Evolutionary conservation across 1,140 invertebrate species (phyloP), one percentile per base, ranked within the genome.

Genomic region (Neuroterus valhalla): DNA sequence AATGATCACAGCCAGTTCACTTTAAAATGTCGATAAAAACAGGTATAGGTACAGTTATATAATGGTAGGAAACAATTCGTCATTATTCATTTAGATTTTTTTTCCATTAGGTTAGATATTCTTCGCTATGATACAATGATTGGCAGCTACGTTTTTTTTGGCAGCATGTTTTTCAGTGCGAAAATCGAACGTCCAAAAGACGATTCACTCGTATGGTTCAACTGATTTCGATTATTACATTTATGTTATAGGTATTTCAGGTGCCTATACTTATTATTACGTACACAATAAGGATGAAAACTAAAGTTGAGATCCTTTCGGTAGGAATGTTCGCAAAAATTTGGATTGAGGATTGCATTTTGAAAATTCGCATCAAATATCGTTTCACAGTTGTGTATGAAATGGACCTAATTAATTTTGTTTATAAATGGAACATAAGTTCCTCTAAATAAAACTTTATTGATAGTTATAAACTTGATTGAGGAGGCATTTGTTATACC

Each of bases 1-100:
- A 86, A 87, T 88, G 87, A 87, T 88, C 85, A 87, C 85, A 88
- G 86, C 85, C 86, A 86, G 81, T 86, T 87, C 81, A 82, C 78
- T 80, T 86, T 77, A 81, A 83, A 84, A 86, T 81, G 68, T 80
- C 75, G 74, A 79, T 82, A 82, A 82, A 62, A 62, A 84, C 68
- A 71, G 80, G 42, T 72, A 78, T 76, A 75, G 66, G 66, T 76
- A 72, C 68, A 52, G 44, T 66, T 67, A 69, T 52, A 74, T 62
- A 31, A 31, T 26, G n/a, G 48, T 17, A 8, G 14, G 26, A n/a
- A 31, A 23, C 23, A n/a, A 11, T 62, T 62, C 31, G 31, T 62
- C 26, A n/a, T 31, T 62, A 62, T 14, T 62, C 21, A 62, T 4
- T 21, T 55, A 26, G 8, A 1, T 8, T 8, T 38, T 38, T 8